Evolutionary conservation across 2,113 vertebrate species (phyloP), one percentile per base, ranked within the genome.

Genomic region (Gymnarchus niloticus): DNA sequence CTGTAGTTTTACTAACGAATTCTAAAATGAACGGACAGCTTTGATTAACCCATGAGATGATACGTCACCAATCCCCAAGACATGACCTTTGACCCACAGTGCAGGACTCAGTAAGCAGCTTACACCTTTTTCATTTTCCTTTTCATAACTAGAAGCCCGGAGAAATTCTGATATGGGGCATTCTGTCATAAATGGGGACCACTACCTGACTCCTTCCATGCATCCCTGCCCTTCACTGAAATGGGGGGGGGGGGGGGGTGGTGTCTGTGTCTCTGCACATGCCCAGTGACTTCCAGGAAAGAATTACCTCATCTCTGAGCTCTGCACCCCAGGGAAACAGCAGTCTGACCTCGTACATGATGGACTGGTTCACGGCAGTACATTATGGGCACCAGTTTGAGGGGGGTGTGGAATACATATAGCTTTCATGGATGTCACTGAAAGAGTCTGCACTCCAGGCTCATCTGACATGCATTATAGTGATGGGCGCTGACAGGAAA

Each of bases 271-370:
- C 44, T 57, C 14, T 73, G 41, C 14, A 83, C 56, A 83, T 84
- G 65, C 73, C 48, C 65, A 80, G 54, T 83, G 44, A 19, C 80
- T 83, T 46, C 41, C 25, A 46, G 23, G 84, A 33, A 51, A 25
- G 44, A 37, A 73, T 86, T 61, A 82, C 83, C 88, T 87, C 83
- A 85, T 83, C 83, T 54, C 83, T 88, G 87, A 88, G 49, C 83
- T 88, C 87, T 85, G 59, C 69, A 73, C 82, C 87, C 73, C 83
- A 21, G 83, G 85, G 85, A 76, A 56, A 49, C 7, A 23, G 65
- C 37, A 37, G 76, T 81, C 56, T 81, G 57, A 56, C 87, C 87
- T 86, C 85, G 41, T 88, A 83, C 86, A 84, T 86, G 84, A 88
- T 84, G 77, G 82, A 65, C 52, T 9, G 49, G 28, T 33, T 56